A percentile compares a stretch with the other conserved stretches of the same genome.
These are phyloP conservation scores for Sardinella longiceps DNA, from an alignment of 2,797 vertebrate species.

Conservation along the genomic window DNA sequence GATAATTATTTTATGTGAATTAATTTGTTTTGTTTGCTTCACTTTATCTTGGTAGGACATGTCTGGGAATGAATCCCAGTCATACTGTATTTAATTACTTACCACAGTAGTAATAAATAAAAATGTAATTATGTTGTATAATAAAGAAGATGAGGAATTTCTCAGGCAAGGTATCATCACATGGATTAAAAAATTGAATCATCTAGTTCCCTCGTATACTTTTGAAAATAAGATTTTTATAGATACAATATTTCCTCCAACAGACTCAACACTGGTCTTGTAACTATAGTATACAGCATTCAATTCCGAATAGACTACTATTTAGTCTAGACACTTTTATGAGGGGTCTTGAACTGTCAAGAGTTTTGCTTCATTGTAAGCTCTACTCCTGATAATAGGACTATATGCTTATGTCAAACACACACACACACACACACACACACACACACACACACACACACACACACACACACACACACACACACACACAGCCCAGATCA, in stretches of 20 bases:
- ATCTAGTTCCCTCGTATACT: neutral
- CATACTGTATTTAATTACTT: neutral
- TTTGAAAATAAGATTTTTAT: neutral
- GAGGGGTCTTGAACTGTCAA: neutral
- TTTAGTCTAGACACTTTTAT: neutral
- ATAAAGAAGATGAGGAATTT: neutral
- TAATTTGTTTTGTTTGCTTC: constrained; percentile 15
- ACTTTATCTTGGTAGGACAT: constrained; percentile 1
- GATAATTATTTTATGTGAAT: constrained; percentile 11
- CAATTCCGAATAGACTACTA: neutral
- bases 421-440: neutral
- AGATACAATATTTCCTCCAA: neutral
- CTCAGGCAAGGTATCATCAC: neutral
- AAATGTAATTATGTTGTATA: constrained; percentile 8
- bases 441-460: too few species aligned
- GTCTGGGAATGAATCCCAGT: neutral
- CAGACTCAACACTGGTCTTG: neutral
- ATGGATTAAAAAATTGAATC: neutral
- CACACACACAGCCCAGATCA: neutral
- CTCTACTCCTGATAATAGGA: neutral
- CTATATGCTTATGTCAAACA: neutral
- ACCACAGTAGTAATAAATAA: neutral
- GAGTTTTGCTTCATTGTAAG: neutral
- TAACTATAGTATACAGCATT: neutral
- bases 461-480: too few species aligned